Base-by-base conservation (phyloP, 2,888 invertebrate genomes). In the Hyppa rectilinea region DNA sequence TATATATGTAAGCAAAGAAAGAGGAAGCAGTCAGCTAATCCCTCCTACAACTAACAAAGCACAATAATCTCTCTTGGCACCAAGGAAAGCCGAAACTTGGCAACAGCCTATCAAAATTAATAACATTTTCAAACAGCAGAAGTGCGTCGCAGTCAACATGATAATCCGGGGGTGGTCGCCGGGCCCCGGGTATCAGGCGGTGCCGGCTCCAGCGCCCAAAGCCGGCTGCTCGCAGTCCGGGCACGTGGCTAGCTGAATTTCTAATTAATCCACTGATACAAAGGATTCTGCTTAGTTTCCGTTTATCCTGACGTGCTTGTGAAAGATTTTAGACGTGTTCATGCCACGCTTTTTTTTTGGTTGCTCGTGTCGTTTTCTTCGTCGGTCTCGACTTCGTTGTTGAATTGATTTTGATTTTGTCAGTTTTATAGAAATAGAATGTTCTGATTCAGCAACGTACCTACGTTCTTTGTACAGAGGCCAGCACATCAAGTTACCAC, bases 251-350 rank as follows among this genome's bases (percentile, higher is more conserved):
- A 67, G 66, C 71, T 79, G 87, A 87, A 88, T 89, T 84, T 84
- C 83, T 87, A 89, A 88, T 89, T 87, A 89, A 87, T 87, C 88
- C 81, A 55, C 67, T 80, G 80, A 80, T 78, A 71, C 65, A 64
- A 26, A 50, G 65, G 50, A 74, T 70, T 72, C 58, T 26, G 58
- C 45, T 55, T 69, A 59, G 61, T 71, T 67, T 59, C 67, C n/a
- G 61, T 59, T 68, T 62, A 63, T 60, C 9, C 56, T 66, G 49
- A 52, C 55, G 43, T 45, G 29, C 52, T 58, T 40, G 47, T 55
- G n/a, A 20, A 60, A 56, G 23, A 58, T 52, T 50, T 62, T 62
- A 34, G 26, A 43, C 9, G 53, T 49, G 12, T 47, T 52, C 20
- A 43, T 17, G 34, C 12, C 2, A 6, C 2, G 0, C n/a, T 14